A percentile compares a stretch with the other conserved stretches of the same genome.
phyloP scores from a whole-genome alignment of 2,797 vertebrate genomes.

The Chiroxiphia lanceolata region DNA sequence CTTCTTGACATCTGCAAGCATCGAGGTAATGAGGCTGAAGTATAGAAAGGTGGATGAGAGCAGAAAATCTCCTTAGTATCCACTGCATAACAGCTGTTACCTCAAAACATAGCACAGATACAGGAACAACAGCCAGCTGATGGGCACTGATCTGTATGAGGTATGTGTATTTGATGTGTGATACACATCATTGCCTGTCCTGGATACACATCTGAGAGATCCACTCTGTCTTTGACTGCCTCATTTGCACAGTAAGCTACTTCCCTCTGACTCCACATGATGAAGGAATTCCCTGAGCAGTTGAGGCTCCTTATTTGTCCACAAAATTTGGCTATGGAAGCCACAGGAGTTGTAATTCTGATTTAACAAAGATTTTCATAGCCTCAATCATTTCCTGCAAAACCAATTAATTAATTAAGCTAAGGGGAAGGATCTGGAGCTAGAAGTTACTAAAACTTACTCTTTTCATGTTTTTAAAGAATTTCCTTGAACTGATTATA shows the following conservation, averaged over 20 bases:
- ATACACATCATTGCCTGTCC: neutral
- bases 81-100: neutral
- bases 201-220: neutral
- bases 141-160: neutral
- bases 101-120: neutral
- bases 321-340: neutral
- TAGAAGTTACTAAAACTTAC: neutral
- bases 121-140: neutral
- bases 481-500: neutral
- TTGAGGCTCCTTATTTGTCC: neutral
- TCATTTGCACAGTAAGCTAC: neutral
- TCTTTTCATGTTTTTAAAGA: neutral
- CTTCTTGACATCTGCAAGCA: neutral
- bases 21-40: neutral
- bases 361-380: neutral
- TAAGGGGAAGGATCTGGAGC: neutral
- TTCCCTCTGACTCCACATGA: neutral
- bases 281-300: neutral
- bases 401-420: neutral
- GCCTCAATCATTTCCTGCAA: neutral
- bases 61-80: neutral
- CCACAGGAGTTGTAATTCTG: neutral
- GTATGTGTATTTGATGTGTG: neutral
- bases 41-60: neutral
- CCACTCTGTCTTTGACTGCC: neutral